Evolutionary conservation across 2,797 vertebrate species (phyloP).

Genomic region (Cyclopterus lumpus): DNA sequence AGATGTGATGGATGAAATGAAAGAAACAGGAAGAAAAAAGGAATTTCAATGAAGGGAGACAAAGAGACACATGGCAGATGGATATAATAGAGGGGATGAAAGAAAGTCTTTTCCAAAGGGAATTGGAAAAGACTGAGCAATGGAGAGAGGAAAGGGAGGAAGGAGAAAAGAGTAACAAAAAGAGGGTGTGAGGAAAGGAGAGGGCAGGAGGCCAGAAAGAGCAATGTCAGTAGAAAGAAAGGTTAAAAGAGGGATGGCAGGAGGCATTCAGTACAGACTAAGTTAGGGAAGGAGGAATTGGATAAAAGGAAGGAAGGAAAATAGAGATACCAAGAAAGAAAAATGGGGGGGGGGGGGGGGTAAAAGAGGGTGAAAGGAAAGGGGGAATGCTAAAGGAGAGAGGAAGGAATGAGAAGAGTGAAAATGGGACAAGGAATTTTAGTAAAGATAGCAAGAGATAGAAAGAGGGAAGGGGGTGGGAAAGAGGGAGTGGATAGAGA

Average conservation of each 20-base stretch:
- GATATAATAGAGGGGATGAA: neutral
- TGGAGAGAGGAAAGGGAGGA: neutral
- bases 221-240: neutral
- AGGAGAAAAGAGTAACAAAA: neutral
- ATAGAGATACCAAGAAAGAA: neutral
- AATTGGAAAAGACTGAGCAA: neutral
- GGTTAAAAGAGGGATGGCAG: neutral
- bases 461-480: neutral
- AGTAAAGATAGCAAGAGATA: neutral
- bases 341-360: neutral
- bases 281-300: neutral
- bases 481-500: neutral
- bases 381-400: neutral
- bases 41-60: neutral
- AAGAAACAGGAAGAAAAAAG: neutral
- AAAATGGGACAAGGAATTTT: neutral
- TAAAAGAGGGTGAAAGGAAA: neutral
- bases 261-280: neutral
- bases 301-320: neutral
- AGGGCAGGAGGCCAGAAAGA: neutral
- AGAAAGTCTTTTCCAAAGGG: too few relatives aligned
- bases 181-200: neutral
- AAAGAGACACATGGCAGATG: neutral
- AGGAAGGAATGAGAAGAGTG: neutral
- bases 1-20: conserved; percentile 17